A percentile compares a stretch with the other conserved stretches of the same genome.
phyloP scores from a whole-genome alignment of 2,113 vertebrate species.

The Sminthopsis crassicaudata region DNA sequence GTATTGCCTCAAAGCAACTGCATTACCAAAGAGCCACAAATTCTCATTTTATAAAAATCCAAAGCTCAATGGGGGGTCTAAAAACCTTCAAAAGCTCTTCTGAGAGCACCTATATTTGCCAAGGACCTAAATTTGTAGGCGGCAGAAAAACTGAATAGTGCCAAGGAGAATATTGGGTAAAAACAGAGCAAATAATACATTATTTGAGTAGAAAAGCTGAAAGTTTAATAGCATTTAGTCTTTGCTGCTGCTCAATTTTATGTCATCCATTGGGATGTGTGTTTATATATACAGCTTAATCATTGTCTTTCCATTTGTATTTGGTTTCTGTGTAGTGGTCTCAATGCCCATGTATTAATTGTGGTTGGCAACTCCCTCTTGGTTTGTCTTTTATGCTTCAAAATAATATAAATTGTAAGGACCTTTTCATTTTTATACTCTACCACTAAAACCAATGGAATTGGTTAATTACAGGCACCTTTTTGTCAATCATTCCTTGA shows the following conservation, averaged over 20 bases:
- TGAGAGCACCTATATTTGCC: conserved; percentile 56
- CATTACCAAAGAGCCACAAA: conserved; percentile 72
- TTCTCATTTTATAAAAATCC: conserved; percentile 62
- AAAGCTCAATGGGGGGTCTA: conserved; percentile 54
- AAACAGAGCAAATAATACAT: conserved; percentile 53
- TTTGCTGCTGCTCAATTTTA: conserved; percentile 62
- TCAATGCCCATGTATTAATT: conserved; percentile 71
- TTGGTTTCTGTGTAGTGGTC: conserved; percentile 55
- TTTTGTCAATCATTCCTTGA: conserved; percentile 35
- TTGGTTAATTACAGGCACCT: conserved; percentile 55
- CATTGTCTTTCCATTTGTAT: conserved; percentile 74
- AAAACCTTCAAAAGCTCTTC: conserved; percentile 59
- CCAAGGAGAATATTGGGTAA: conserved; percentile 50
- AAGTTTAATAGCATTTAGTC: conserved; percentile 63
- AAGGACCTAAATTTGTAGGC: conserved; percentile 56
- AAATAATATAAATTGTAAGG: conserved; percentile 69
- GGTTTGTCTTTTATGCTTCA: conserved; percentile 69
- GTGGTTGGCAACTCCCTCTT: conserved; percentile 68
- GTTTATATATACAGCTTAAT: conserved; percentile 62
- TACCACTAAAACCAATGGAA: conserved; percentile 41
- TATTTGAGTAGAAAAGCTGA: conserved; percentile 48
- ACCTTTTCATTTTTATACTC: conserved; percentile 51
- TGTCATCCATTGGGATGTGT: conserved; percentile 56
- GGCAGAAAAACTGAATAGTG: conserved; percentile 43
- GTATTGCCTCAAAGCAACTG: conserved; percentile 62